Evolutionary conservation across 2,797 vertebrate genomes (phyloP).

Genomic region (Monodelphis domestica): DNA sequence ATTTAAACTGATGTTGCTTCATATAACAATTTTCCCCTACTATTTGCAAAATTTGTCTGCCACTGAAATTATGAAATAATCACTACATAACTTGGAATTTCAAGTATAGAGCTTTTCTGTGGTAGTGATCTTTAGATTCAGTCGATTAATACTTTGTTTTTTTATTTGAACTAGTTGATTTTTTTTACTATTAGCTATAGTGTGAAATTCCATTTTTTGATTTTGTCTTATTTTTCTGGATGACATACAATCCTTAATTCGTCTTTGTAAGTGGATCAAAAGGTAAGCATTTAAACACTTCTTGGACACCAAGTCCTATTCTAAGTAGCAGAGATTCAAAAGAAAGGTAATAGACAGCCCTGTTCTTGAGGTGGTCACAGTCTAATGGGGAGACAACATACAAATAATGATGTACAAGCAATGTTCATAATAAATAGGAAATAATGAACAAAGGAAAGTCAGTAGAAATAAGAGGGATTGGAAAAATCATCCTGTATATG

Average conservation of each 20-base stretch:
- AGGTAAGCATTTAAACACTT: neutral
- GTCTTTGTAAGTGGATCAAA: neutral
- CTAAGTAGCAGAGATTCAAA: neutral
- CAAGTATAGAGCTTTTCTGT: neutral
- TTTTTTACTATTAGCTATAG: neutral
- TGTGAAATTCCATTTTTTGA: neutral
- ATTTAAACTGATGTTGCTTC: neutral
- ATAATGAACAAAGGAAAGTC: too few relatives aligned
- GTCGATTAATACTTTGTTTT: neutral
- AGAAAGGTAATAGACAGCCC: too few relatives aligned
- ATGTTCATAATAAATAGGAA: too few relatives aligned
- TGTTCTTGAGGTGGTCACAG: too few relatives aligned
- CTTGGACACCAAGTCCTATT: neutral
- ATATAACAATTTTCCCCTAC: neutral
- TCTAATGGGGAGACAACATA: too few relatives aligned
- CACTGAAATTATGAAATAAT: neutral
- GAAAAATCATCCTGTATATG: too few relatives aligned
- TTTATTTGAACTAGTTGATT: neutral
- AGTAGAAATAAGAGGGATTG: too few relatives aligned
- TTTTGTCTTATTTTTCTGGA: neutral
- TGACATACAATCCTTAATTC: neutral
- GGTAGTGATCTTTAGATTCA: neutral
- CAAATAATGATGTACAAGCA: too few relatives aligned
- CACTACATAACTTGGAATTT: neutral
- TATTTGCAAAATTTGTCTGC: neutral